These are phyloP conservation scores for Proteles cristata DNA, from an alignment of 2,113 vertebrate species.

Conservation along the genomic window DNA sequence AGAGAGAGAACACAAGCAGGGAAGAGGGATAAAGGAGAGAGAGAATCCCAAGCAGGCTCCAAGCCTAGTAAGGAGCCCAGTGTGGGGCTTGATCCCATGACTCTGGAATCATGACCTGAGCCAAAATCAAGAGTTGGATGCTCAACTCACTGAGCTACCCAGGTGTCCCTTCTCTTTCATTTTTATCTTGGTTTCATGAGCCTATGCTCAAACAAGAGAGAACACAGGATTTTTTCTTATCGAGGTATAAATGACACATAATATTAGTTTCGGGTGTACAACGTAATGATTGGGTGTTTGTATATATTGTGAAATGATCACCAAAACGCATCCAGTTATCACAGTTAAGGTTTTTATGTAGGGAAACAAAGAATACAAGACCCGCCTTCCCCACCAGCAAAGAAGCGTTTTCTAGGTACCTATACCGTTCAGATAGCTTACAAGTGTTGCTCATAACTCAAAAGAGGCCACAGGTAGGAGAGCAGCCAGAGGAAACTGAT, in stretches of 20 bases:
- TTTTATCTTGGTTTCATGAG: conserved; percentile 7
- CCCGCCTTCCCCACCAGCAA: neutral
- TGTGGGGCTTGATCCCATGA: too few species aligned
- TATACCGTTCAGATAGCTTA: neutral
- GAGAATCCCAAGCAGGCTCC: too few species aligned
- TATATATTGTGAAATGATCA: neutral
- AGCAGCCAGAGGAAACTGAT: neutral
- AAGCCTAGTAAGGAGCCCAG: too few species aligned
- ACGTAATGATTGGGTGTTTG: neutral
- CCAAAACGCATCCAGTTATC: neutral
- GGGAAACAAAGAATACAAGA: neutral
- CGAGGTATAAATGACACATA: neutral
- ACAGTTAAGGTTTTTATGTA: neutral
- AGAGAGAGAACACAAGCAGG: too few species aligned
- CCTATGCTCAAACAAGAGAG: neutral
- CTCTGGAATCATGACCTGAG: too few species aligned
- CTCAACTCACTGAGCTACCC: too few species aligned
- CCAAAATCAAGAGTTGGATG: too few species aligned
- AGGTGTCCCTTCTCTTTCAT: neutral
- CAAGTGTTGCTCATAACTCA: neutral
- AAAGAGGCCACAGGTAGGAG: neutral
- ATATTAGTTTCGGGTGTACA: neutral
- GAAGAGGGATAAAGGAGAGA: too few species aligned
- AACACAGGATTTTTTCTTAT: neutral
- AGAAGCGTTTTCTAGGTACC: neutral